Evolutionary conservation across 2,888 invertebrate species (phyloP).

Genomic region (Tetrapedia diversipes): DNA sequence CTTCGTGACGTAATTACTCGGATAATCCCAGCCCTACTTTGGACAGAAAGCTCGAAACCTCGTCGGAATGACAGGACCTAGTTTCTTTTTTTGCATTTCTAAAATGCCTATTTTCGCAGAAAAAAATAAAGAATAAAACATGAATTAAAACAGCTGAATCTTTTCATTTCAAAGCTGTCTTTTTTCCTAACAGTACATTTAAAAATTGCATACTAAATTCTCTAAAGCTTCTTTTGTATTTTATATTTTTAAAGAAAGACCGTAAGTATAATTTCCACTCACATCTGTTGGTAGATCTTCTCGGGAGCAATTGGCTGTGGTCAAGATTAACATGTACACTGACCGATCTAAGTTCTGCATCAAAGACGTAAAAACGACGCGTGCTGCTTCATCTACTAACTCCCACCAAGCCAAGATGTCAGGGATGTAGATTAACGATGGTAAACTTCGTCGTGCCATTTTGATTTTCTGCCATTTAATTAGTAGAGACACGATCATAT

Average conservation of each 20-base stretch:
- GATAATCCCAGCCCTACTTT: too few species aligned
- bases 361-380: conserved; percentile 78
- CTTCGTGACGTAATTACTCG: too few species aligned
- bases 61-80: too few species aligned
- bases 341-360: conserved; percentile 77
- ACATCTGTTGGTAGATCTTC: conserved; percentile 76
- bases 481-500: neutral
- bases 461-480: conserved; percentile 86
- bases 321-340: conserved; percentile 77
- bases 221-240: too few species aligned
- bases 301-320: conserved; percentile 73
- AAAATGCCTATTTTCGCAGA: too few species aligned
- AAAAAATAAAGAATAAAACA: too few species aligned
- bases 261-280: conserved; percentile 11
- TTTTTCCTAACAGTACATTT: too few species aligned
- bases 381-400: conserved; percentile 79
- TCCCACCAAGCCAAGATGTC: conserved; percentile 81
- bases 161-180: too few species aligned
- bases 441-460: conserved; percentile 89
- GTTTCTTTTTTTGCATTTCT: too few species aligned
- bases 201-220: too few species aligned
- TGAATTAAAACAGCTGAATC: too few species aligned
- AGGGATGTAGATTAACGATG: conserved; percentile 83
- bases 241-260: neutral
- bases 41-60: too few species aligned